Percentiles rank a stretch among this genome's conserved stretches.
Evolutionary conservation across 2,797 vertebrate species (phyloP).

Genomic region (Chaetodon trifasciatus): DNA sequence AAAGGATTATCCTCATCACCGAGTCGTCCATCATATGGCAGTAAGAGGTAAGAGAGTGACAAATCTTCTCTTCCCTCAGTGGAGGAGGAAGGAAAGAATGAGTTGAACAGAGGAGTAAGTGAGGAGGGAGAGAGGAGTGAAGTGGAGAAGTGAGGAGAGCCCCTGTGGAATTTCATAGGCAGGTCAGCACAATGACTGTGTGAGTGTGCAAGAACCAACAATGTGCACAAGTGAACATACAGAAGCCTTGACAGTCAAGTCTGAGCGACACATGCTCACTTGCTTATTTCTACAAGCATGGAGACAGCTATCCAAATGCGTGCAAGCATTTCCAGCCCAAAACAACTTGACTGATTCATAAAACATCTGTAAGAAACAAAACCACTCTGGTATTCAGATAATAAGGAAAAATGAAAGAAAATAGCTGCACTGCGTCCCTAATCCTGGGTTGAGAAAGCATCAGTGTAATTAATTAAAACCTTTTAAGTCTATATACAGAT

Average conservation of each 20-base stretch:
- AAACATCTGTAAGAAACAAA: conserved; percentile 1
- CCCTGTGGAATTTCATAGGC: conserved; percentile 81
- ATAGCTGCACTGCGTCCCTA: neutral
- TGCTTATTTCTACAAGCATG: neutral
- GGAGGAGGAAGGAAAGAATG: conserved; percentile 68
- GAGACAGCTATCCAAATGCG: neutral
- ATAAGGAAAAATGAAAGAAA: neutral
- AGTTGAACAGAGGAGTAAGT: conserved; percentile 71
- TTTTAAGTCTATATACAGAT: conserved; percentile 46
- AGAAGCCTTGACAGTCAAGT: conserved; percentile 28
- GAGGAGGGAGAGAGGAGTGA: conserved; percentile 72
- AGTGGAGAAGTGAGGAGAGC: conserved; percentile 62
- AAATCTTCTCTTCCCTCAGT: conserved; percentile 61
- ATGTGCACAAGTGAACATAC: conserved; percentile 8
- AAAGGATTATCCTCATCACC: conserved; percentile 50
- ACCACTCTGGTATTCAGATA: neutral
- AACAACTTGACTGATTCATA: neutral
- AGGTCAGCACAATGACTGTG: conserved; percentile 76
- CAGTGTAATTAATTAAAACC: conserved; percentile 36
- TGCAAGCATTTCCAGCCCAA: conserved; percentile 3
- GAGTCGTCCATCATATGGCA: conserved; percentile 60
- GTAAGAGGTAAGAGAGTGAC: conserved; percentile 57
- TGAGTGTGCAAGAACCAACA: conserved; percentile 42
- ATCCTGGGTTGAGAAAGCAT: conserved; percentile 1
- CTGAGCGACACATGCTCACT: neutral